These are phyloP conservation scores for Phoeniculus purpureus DNA, from an alignment of 2,797 vertebrate genomes.

Conservation along the genomic window DNA sequence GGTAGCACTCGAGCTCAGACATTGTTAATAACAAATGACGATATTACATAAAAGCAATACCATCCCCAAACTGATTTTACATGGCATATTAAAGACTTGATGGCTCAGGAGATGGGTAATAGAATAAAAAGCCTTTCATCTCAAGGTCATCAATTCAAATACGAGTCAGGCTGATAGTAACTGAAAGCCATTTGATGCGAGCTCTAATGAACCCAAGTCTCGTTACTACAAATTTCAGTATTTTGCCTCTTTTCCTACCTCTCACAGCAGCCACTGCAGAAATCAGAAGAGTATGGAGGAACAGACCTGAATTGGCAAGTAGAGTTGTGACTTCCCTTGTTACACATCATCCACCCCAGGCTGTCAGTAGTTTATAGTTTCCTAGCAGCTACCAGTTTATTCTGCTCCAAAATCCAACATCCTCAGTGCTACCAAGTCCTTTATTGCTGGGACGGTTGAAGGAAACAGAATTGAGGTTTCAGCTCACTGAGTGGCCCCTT, in stretches of 20 bases:
- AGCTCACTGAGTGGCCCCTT: neutral
- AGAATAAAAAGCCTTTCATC: constrained; percentile 66
- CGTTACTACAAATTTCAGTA: neutral
- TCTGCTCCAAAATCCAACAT: neutral
- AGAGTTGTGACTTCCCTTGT: neutral
- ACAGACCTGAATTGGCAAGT: neutral
- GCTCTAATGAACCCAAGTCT: constrained; percentile 35
- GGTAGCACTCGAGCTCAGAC: constrained; percentile 40
- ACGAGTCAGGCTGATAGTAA: constrained; percentile 32
- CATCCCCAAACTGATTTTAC: constrained; percentile 68
- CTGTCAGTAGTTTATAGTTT: neutral
- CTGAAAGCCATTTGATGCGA: constrained; percentile 39
- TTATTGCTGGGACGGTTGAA: neutral
- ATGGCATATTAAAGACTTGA: constrained; percentile 63
- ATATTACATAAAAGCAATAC: constrained; percentile 45
- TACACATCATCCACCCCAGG: neutral
- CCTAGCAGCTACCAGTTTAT: neutral
- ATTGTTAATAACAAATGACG: constrained; percentile 57
- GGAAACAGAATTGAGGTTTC: neutral
- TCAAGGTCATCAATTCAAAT: constrained; percentile 73
- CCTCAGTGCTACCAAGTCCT: neutral
- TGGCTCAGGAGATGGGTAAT: constrained; percentile 65
- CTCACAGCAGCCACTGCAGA: neutral
- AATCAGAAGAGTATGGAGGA: neutral
- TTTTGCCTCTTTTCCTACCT: neutral